Conservation (phyloP, 2,888 invertebrate species). For the Ischnus inquisitorius region DNA sequence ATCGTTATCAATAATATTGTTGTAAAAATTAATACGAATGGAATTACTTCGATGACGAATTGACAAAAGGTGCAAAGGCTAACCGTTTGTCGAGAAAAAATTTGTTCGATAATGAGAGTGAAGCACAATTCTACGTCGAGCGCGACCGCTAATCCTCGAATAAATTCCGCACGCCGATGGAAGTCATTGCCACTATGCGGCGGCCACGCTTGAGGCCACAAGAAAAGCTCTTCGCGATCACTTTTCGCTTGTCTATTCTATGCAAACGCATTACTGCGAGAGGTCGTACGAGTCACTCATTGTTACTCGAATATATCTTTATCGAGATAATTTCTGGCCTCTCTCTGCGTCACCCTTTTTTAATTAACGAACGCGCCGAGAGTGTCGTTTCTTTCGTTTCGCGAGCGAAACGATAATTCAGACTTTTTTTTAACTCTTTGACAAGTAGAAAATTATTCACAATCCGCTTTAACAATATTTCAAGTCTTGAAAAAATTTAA, state of each 20-base stretch:
- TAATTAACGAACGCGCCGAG: not conserved
- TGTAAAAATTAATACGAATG: no score
- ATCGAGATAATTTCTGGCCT: no score
- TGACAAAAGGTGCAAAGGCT: no score
- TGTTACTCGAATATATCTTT: not conserved
- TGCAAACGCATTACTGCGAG: slow-evolving; percentile 30
- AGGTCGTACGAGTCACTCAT: slow-evolving; percentile 20
- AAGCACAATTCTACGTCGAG: not conserved
- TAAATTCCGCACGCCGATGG: not conserved
- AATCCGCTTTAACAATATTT: no score
- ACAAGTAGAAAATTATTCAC: no score
- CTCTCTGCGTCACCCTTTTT: not conserved
- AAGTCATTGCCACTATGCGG: slow-evolving; percentile 32
- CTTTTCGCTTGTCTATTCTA: not conserved
- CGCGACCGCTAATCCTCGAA: not conserved
- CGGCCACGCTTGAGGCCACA: slow-evolving; percentile 21
- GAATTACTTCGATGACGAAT: no score
- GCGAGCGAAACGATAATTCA: no score
- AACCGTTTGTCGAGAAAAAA: not conserved
- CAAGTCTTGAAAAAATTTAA: no score
- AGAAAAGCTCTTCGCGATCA: slow-evolving; percentile 19
- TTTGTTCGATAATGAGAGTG: not conserved
- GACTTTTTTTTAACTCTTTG: no score
- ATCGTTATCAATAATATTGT: no score
- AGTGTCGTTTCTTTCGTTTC: not conserved